phyloP scores from a whole-genome alignment of 1,140 invertebrate species.

The Drosophila takahashii region DNA sequence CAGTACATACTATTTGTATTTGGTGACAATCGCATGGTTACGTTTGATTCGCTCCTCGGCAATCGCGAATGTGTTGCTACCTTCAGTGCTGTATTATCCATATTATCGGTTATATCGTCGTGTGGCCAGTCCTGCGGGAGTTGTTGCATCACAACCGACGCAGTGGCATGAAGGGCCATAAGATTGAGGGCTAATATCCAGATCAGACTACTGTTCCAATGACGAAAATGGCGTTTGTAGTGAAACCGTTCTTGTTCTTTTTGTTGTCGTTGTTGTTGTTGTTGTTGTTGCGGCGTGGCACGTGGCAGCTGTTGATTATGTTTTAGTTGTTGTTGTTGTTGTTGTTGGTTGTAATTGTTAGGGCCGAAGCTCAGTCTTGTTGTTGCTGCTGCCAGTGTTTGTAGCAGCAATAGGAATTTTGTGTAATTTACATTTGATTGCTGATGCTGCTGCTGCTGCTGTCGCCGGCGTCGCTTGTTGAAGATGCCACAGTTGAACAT shows the following conservation, averaged over 20 bases:
- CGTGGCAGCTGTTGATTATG: conserved; percentile 24
- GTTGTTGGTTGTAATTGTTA: conserved; percentile 40
- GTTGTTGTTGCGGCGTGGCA: conserved; percentile 9
- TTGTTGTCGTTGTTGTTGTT: conserved; percentile 2
- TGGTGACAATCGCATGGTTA: conserved; percentile 38
- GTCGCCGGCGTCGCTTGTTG: conserved; percentile 38
- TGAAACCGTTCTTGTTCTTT: conserved; percentile 6
- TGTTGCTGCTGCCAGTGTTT: conserved; percentile 30
- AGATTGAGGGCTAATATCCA: conserved; percentile 25
- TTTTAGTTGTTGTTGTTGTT: conserved; percentile 27
- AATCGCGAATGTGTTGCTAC: conserved; percentile 10
- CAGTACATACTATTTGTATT: conserved; percentile 25
- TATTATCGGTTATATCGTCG: conserved; percentile 11
- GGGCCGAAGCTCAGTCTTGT: conserved; percentile 54
- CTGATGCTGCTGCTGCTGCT: conserved; percentile 11
- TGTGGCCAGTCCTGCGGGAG: conserved; percentile 2
- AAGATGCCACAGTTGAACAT: conserved; percentile 49
- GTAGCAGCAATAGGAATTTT: conserved; percentile 50
- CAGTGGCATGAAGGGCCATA: conserved; percentile 18
- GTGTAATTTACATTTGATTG: conserved; percentile 27
- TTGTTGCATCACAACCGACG: conserved; percentile 6
- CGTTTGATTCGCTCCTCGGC: not conserved
- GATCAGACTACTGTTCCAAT: conserved; percentile 22
- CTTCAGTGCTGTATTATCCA: conserved; percentile 10
- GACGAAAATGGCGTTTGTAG: not conserved